Base-by-base conservation (phyloP, 2,797 vertebrate species). In the Characodon lateralis region DNA sequence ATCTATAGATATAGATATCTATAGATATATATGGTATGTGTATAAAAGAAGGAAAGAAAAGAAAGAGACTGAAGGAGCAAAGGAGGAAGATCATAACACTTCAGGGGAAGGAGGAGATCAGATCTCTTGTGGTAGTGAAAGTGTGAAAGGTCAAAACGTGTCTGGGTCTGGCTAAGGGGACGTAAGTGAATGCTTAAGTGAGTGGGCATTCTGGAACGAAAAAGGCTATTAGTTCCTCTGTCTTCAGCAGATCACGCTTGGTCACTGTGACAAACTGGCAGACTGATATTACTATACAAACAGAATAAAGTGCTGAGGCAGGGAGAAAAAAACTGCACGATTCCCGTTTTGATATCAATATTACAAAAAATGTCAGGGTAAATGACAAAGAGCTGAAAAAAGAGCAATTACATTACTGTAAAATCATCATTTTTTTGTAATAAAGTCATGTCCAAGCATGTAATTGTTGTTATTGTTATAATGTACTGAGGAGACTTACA, bases 401-500 rank as follows among this genome's bases (percentile, higher is more conserved):
- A 72, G 65, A 84, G 76, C 74, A 82, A 58, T 76, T 53, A 20
- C 35, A 58, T 69, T 83, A 85, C 78, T 83, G 75, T 41, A 81
- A 85, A 70, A 83, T 86, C 76, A 91, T 81, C 71, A 81, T 24
- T 71, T 77, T 79, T 83, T 76, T 12, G 22, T 83, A 58, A 84
- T 31, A 74, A 83, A 88, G 75, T 83, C 89, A 91, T 79, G 82
- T 89, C 79, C 92, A 94, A 87, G 73, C 87, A 90, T 86, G 82
- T 80, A 71, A 83, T 87, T 73, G 78, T 81, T 86, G 70, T 89
- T 83, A 85, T 91, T 89, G 85, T 94, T 89, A 85, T 91, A 93
- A 93, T 89, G 88, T 93, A 92, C 91, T 92, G 92, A 90, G 86
- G 72, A 95, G 94, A 96, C 95, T 96, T 96, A 96, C 95, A 96